Evolutionary conservation across 2,113 vertebrate genomes (phyloP).

Genomic region (Argyrosomus japonicus): DNA sequence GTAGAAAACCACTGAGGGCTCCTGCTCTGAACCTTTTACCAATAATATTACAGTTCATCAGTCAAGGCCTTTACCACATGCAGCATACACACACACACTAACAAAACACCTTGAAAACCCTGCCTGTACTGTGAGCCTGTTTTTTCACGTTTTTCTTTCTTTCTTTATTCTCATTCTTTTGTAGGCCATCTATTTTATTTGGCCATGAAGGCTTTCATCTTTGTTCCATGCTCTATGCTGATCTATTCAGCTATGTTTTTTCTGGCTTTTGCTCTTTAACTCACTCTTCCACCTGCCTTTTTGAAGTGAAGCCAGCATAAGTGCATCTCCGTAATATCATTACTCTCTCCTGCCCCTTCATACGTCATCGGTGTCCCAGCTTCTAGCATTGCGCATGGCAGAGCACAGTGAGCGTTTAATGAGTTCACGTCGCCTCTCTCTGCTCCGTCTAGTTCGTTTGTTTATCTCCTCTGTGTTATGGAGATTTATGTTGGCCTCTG

Average conservation of each 20-base stretch:
- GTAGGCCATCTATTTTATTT: background rate
- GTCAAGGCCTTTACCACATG: conserved; percentile 3
- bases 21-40: conserved; percentile 21
- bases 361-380: background rate
- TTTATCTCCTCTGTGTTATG: conserved; percentile 27
- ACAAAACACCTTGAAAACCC: background rate
- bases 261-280: conserved; percentile 24
- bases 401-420: conserved; percentile 36
- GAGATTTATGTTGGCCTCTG: conserved; percentile 53
- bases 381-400: background rate
- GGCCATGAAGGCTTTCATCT: conserved; percentile 43
- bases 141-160: background rate
- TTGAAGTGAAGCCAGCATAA: conserved; percentile 37
- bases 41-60: conserved; percentile 34
- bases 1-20: conserved; percentile 3
- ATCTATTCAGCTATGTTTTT: conserved; percentile 1
- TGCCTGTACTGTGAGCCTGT: background rate
- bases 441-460: conserved; percentile 24
- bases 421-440: conserved; percentile 21
- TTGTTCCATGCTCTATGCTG: background rate
- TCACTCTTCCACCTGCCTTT: conserved; percentile 36
- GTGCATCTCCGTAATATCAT: conserved; percentile 37
- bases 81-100: background rate
- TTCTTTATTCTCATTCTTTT: conserved; percentile 1
- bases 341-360: conserved; percentile 26